Evolutionary conservation across 2,113 vertebrate species (phyloP).

Genomic region (Oplegnathus fasciatus): DNA sequence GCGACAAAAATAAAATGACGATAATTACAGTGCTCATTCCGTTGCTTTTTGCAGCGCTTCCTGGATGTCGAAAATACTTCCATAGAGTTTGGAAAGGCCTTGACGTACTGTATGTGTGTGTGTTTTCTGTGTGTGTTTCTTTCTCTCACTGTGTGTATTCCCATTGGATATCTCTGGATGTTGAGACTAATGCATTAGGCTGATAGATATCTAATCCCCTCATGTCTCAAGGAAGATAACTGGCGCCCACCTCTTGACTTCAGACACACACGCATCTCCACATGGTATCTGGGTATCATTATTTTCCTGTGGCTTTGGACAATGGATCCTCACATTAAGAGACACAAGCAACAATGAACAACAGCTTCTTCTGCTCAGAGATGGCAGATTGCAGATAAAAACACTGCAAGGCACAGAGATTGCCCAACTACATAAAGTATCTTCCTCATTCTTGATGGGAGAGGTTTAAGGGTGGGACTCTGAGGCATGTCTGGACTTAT

Average conservation of each 20-base stretch:
- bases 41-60: neutral
- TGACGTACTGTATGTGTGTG: neutral
- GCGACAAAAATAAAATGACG: conserved; percentile 10
- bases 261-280: conserved; percentile 22
- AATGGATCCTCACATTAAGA: conserved; percentile 48
- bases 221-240: conserved; percentile 29
- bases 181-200: conserved; percentile 18
- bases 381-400: conserved; percentile 39
- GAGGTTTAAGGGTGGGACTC: conserved; percentile 31
- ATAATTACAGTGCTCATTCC: conserved; percentile 9
- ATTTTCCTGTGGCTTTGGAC: conserved; percentile 39
- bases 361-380: neutral
- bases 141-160: neutral
- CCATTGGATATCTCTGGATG: neutral
- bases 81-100: neutral
- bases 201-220: conserved; percentile 19
- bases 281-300: conserved; percentile 29
- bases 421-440: conserved; percentile 39
- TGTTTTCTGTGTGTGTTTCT: neutral
- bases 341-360: conserved; percentile 49
- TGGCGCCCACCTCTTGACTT: conserved; percentile 23
- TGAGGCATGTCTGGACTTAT: conserved; percentile 48
- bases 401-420: neutral
- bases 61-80: neutral
- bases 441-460: conserved; percentile 64